phyloP scores from a whole-genome alignment of 2,113 vertebrate genomes.

The Thunnus maccoyii region DNA sequence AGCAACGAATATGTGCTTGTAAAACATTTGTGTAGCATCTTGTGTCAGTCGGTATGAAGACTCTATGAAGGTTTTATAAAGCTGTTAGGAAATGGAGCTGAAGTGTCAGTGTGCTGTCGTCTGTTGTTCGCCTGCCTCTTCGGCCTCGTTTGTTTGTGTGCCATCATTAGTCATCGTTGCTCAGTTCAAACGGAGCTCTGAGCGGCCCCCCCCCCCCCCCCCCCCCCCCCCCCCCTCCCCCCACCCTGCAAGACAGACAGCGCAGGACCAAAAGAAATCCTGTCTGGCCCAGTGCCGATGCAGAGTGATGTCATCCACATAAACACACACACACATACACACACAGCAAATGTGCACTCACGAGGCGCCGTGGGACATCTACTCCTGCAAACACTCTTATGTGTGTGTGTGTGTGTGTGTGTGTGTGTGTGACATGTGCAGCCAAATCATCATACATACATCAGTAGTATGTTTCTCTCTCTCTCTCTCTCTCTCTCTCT shows the following conservation, averaged over 20 bases:
- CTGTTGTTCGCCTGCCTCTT: constrained; percentile 48
- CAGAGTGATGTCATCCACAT: constrained; percentile 71
- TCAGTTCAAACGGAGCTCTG: constrained; percentile 60
- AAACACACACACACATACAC: constrained; percentile 32
- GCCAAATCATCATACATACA: constrained; percentile 49
- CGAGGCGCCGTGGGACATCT: constrained; percentile 43
- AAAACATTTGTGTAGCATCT: constrained; percentile 3
- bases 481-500: background rate
- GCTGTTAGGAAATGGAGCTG: constrained; percentile 28
- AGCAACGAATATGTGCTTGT: background rate
- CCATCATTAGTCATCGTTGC: constrained; percentile 68
- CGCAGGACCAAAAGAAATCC: constrained; percentile 66
- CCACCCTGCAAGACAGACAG: constrained; percentile 42
- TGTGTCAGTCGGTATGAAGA: constrained; percentile 5
- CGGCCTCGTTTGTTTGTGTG: constrained; percentile 58
- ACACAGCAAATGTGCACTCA: constrained; percentile 54
- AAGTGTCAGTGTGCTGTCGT: constrained; percentile 47
- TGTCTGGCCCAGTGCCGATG: constrained; percentile 65
- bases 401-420: constrained; percentile 5
- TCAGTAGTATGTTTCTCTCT: constrained; percentile 1
- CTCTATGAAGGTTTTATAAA: constrained; percentile 14
- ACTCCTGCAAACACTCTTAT: constrained; percentile 31
- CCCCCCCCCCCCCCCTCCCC: background rate
- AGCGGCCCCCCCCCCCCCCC: constrained; percentile 4
- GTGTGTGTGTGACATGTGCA: constrained; percentile 39